phyloP scores from a whole-genome alignment of 2,797 vertebrate species.

The Ara ararauna region DNA sequence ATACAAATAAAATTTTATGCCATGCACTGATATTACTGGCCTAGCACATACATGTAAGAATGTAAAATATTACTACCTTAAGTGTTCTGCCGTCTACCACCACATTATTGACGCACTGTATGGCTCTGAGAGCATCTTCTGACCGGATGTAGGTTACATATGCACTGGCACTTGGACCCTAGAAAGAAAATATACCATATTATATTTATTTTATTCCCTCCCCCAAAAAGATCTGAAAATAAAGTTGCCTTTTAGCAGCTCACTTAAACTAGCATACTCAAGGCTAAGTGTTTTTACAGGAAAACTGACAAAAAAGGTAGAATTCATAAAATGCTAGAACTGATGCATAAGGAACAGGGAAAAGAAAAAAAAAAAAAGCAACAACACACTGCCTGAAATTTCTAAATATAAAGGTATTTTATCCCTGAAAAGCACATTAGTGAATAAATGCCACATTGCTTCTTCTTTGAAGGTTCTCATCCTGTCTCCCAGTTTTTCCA shows the following conservation, averaged over 20 bases:
- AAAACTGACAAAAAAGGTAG: neutral
- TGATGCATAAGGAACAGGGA: neutral
- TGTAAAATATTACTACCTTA: constrained; percentile 82
- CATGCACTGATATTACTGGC: neutral
- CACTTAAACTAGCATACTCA: neutral
- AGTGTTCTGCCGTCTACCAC: constrained; percentile 98
- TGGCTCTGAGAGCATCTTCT: constrained; percentile 98
- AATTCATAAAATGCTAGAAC: neutral
- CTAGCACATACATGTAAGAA: neutral
- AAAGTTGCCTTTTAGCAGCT: neutral
- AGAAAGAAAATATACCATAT: constrained; percentile 19
- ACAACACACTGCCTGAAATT: neutral
- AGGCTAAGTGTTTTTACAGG: neutral
- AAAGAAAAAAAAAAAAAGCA: neutral
- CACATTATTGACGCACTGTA: constrained; percentile 99
- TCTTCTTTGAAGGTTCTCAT: neutral
- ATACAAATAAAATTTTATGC: neutral
- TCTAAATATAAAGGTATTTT: neutral
- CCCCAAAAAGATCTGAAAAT: neutral
- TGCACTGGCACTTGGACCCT: constrained; percentile 99
- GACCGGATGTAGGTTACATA: constrained; percentile 98
- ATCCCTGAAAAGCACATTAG: neutral
- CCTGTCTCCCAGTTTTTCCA: neutral
- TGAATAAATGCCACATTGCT: neutral
- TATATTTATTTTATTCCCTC: neutral